Evolutionary conservation across 2,888 invertebrate genomes (phyloP).

Genomic region (Noctuana brunneofusca): DNA sequence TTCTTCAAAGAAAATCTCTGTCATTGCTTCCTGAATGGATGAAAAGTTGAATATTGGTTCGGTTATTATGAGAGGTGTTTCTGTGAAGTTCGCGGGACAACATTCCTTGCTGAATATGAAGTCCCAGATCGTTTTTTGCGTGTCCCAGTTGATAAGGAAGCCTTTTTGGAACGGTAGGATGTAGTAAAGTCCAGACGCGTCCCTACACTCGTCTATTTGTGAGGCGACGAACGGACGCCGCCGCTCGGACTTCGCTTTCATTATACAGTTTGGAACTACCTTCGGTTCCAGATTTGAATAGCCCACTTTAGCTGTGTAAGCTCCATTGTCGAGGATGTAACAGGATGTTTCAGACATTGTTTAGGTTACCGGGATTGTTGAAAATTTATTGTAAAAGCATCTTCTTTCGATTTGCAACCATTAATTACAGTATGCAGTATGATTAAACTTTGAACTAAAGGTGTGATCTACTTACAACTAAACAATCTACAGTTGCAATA

Average conservation of each 20-base stretch:
- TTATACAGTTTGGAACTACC: slow-evolving; percentile 95
- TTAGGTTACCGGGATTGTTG: slow-evolving; percentile 37
- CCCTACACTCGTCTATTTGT: slow-evolving; percentile 98
- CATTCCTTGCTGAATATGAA: slow-evolving; percentile 95
- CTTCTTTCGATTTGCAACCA: background rate
- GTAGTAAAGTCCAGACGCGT: slow-evolving; percentile 97
- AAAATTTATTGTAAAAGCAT: background rate
- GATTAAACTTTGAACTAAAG: too few species aligned
- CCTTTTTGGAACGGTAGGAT: slow-evolving; percentile 97
- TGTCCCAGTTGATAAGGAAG: slow-evolving; percentile 97
- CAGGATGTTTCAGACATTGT: slow-evolving; percentile 72
- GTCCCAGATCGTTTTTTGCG: slow-evolving; percentile 98
- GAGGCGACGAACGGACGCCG: slow-evolving; percentile 94
- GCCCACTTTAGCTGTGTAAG: slow-evolving; percentile 93
- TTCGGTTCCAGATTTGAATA: slow-evolving; percentile 87
- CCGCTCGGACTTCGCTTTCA: slow-evolving; percentile 98
- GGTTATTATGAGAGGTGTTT: slow-evolving; percentile 92
- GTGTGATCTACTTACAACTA: too few species aligned
- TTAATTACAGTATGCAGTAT: too few species aligned
- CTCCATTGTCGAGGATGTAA: slow-evolving; percentile 94
- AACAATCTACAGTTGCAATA: too few species aligned
- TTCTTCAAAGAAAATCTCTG: slow-evolving; percentile 98
- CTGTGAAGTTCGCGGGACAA: slow-evolving; percentile 88
- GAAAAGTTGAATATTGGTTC: slow-evolving; percentile 97
- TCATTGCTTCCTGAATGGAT: slow-evolving; percentile 95